Conservation (phyloP, 2,888 invertebrate genomes). For the Tetramorium bicarinatum region DNA sequence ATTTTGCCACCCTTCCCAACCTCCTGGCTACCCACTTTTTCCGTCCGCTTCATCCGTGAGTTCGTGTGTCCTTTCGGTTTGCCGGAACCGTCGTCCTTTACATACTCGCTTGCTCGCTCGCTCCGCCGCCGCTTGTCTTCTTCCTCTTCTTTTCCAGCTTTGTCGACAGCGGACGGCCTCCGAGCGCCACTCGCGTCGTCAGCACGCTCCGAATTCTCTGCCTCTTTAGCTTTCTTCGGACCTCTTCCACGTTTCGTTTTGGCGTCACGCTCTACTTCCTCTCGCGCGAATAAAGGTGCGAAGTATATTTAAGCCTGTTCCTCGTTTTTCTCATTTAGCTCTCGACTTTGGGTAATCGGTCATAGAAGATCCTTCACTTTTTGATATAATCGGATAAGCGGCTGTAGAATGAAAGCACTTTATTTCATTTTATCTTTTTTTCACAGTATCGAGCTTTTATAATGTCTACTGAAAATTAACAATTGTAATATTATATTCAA, state of each 20-base stretch:
- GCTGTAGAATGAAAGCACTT: neutral
- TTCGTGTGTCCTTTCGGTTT: conserved; percentile 46
- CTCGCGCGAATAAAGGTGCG: conserved; percentile 24
- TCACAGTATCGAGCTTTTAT: neutral
- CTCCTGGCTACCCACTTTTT: conserved; percentile 62
- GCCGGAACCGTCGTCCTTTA: conserved; percentile 58
- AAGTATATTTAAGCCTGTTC: conserved; percentile 54
- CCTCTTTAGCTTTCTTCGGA: conserved; percentile 12
- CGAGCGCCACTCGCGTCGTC: conserved; percentile 38
- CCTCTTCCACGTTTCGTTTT: neutral
- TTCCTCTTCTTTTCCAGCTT: conserved; percentile 24
- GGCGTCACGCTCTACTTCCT: neutral
- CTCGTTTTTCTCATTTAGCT: conserved; percentile 24
- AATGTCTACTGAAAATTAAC: neutral
- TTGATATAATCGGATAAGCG: neutral
- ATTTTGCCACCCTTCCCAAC: conserved; percentile 74
- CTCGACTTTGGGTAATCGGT: conserved; percentile 29
- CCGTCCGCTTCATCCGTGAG: conserved; percentile 23
- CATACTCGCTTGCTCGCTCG: conserved; percentile 43
- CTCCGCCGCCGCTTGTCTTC: conserved; percentile 19
- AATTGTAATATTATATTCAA: neutral
- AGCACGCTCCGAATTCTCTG: conserved; percentile 22
- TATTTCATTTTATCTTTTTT: neutral
- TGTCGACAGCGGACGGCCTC: conserved; percentile 33
- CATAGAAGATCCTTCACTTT: neutral